Evolutionary conservation across 2,113 vertebrate species (phyloP).

Genomic region (Oryctolagus cuniculus): DNA sequence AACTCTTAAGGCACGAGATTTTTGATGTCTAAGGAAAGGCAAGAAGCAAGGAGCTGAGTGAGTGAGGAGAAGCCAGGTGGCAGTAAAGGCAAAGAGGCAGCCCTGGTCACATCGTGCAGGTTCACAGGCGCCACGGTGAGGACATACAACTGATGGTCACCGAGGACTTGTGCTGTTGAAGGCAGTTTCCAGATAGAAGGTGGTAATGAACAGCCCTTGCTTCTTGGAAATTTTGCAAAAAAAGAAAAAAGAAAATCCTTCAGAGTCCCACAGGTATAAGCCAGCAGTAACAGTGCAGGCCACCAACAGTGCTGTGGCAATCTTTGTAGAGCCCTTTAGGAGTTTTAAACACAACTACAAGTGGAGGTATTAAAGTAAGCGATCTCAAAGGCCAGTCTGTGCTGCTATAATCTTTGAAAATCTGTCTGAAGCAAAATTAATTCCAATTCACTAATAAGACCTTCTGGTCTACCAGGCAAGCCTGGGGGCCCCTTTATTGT

Average conservation of each 20-base stretch:
- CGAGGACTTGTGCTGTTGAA: neutral
- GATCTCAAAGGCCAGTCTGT: neutral
- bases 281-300: neutral
- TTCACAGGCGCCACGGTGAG: neutral
- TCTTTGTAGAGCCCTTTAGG: neutral
- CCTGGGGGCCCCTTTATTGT: neutral
- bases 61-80: neutral
- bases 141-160: neutral
- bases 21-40: neutral
- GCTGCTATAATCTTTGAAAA: constrained; percentile 7
- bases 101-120: neutral
- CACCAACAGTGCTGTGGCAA: neutral
- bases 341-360: neutral
- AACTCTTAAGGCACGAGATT: neutral
- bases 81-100: neutral
- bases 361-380: neutral
- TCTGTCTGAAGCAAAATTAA: neutral
- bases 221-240: constrained; percentile 14
- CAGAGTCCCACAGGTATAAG: neutral
- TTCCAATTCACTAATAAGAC: neutral
- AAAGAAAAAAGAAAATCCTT: neutral
- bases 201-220: neutral
- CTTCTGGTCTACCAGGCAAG: neutral
- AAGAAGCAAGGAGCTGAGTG: neutral
- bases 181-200: neutral